Evolutionary conservation across 2,113 vertebrate genomes (phyloP), one percentile per base, ranked within the genome.

Genomic region (Polypterus bichir): DNA sequence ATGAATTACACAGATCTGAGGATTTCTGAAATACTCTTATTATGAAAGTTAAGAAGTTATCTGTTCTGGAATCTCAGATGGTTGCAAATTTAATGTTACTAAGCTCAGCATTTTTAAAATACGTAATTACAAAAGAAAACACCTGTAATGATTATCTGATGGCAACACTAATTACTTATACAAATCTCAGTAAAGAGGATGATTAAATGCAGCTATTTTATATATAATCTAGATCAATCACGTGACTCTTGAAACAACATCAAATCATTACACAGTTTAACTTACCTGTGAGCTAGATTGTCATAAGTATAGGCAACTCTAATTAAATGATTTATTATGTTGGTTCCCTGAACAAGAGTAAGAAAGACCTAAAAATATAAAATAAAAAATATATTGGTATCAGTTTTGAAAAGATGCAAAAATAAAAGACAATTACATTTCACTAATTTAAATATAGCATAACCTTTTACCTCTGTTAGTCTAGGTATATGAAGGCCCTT

Each of bases 291-390:
- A 57, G 92, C 93, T 62, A 99, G 88, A 88, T 99, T 97, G 85
- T 97, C 94, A 66, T 98, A 99, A 3, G 96, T 99, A 81, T 97
- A 99, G 71, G 96, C 92, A 84, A 99, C 93, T 68, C 92, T 97
- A 80, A 98, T 99, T 77, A 99, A 79, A 62, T 92, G 84, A 69
- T 99, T 93, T 85, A 98, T 97, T 80, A 98, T 86, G 87, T 84
- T 92, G 79, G 92, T 98, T 66, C 91, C 93, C 79, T 98, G 93
- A 63, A 96, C 95, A 61, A 99, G 90, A 75, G 92, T 82, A 73
- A 99, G 88, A 77, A 97, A 99, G 61, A 98, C 93, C 94, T 97
- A 84, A 63, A 70, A 76, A 73, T 70, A 69, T 63, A 75, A 49
- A 49, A 66, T 70, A 77, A 67, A 77, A 73, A 72, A 5, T 4